Base-by-base conservation (phyloP, 2,113 vertebrate genomes). In the Setophaga kirtlandii region DNA sequence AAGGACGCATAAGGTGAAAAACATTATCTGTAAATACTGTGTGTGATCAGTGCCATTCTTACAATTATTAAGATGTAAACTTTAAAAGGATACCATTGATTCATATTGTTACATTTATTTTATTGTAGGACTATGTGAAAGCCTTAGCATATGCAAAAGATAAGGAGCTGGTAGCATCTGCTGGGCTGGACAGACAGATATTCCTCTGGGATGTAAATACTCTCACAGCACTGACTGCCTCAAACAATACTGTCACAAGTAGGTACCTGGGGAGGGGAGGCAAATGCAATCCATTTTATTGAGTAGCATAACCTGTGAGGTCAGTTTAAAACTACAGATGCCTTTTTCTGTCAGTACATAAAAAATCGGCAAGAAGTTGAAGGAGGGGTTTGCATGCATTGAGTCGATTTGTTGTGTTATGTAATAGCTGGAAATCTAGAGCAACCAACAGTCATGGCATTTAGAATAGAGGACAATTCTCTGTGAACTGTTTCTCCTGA, bases 141-240 rank as follows among this genome's bases (percentile, higher is more conserved):
- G 99, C 99, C 52, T 97, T 99, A 96, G 99, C 99, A 2, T 99
- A 99, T 67, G 99, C 99, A 68, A 99, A 99, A 97, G 99, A 99
- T 96, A 99, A 99, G 97, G 99, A 99, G 93, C 97, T 99, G 69
- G 99, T 99, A 83, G 99, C 99, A 12, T 99, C 99, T 2, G 99
- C 99, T 1, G 99, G 99, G 16, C 97, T 99, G 97, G 99, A 99
- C 98, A 98, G 99, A 93, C 99, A 99, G 95, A 99, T 99, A 97
- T 99, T 99, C 96, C 99, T 99, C 92, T 99, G 99, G 99, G 99
- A 99, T 97, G 99, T 99, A 97, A 99, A 99, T 97, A 99, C 99
- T 74, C 97, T 99, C 58, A 99, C 99, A 87, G 99, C 99, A 92
- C 97, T 99, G 97, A 99, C 99, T 95, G 99, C 99, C 97, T 99